Conservation (phyloP, 1,140 invertebrate genomes). For the Ceratina australensis region DNA sequence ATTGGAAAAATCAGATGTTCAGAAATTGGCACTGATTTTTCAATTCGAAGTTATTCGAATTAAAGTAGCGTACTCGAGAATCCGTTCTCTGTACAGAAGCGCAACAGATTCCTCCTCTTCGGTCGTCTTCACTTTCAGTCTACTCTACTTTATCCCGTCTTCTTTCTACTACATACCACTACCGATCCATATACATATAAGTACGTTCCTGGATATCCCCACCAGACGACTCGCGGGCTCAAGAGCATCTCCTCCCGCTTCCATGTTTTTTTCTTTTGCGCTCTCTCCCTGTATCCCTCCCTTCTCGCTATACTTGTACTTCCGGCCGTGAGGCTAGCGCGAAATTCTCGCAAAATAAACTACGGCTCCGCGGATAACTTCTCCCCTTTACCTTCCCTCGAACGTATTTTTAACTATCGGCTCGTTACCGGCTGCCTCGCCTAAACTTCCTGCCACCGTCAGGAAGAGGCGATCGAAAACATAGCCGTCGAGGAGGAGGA, state of each 20-base stretch:
- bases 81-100: conserved; percentile 44
- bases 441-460: conserved; percentile 69
- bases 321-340: conserved; percentile 68
- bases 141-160: conserved; percentile 46
- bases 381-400: not conserved
- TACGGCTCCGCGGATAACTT: conserved; percentile 20
- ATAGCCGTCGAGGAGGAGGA: conserved; percentile 38
- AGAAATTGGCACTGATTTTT: conserved; percentile 25
- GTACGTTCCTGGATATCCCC: conserved; percentile 65
- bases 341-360: conserved; percentile 72
- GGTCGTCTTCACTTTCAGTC: conserved; percentile 49
- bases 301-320: conserved; percentile 71
- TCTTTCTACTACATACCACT: conserved; percentile 7
- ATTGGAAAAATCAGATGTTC: too few species aligned
- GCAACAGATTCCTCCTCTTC: conserved; percentile 32
- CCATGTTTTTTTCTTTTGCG: conserved; percentile 66
- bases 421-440: conserved; percentile 61
- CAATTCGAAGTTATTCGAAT: conserved; percentile 48
- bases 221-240: conserved; percentile 16
- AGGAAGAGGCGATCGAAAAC: conserved; percentile 55
- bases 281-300: conserved; percentile 63
- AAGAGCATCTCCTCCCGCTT: conserved; percentile 58
- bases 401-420: conserved; percentile 66
- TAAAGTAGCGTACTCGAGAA: conserved; percentile 46
- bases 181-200: conserved; percentile 40